Base-by-base conservation (phyloP, 2,888 invertebrate genomes). In the Nymphalis urticae region DNA sequence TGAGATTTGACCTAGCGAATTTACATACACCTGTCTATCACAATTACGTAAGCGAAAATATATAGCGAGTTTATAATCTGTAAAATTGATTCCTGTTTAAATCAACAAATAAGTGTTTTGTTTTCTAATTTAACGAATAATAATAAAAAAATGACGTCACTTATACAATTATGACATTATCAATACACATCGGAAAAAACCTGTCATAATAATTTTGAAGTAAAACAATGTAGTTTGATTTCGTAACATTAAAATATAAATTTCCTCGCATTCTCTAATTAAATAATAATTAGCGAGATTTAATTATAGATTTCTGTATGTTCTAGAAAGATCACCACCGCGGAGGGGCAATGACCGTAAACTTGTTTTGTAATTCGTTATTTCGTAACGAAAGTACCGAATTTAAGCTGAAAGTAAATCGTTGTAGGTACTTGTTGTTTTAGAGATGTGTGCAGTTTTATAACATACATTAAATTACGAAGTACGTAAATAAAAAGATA, bases 321-420 rank as follows among this genome's bases (percentile, higher is more conserved):
- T 53, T 47, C 62, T 64, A 69, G 70, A 68, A 50, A 70, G 67
- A 72, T 58, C 59, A 61, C 72, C 72, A 65, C 72, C 71, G 70
- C 74, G 53, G 36, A 36, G 64, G 76, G 75, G 71, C 81, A 69
- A 73, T 64, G 78, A 76, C 78, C 82, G 76, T 67, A 47, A 64
- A 66, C 62, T 74, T 69, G 76, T 78, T 76, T 79, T 72, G 70
- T 75, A 75, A 73, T 72, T 73, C 62, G 60, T 68, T 66, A 75
- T 75, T 72, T 72, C 73, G 73, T 67, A 72, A 76, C 60, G 65
- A 72, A 68, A 72, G 72, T 69, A 64, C 67, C 53, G 63, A 63
- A 66, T 70, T 67, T 69, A 32, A n/a, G 59, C 50, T 53, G 64
- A 60, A 69, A 69, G 69, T 66, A 67, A 56, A 42, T 42, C 48